These are phyloP conservation scores for Heliconius charithonia DNA, from an alignment of 2,888 invertebrate species.

Conservation along the genomic window DNA sequence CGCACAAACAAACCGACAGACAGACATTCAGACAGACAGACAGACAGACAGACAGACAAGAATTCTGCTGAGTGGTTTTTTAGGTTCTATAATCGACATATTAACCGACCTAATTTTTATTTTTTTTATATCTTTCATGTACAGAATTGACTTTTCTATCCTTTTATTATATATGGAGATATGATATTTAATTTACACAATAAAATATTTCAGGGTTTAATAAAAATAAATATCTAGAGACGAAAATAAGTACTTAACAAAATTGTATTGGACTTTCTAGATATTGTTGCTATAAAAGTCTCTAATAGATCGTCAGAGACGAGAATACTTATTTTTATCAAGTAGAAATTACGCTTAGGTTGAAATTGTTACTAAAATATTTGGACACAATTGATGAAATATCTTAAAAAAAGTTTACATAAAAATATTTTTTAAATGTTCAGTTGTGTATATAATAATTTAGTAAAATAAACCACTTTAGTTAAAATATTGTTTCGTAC, in stretches of 20 bases:
- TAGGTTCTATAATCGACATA: too few relatives aligned
- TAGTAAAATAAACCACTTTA: too few relatives aligned
- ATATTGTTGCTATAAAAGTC: constrained; percentile 15
- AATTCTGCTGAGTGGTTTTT: too few relatives aligned
- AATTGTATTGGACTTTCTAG: constrained; percentile 18
- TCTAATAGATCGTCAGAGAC: constrained; percentile 12
- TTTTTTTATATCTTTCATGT: too few relatives aligned
- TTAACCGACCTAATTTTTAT: too few relatives aligned
- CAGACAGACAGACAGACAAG: too few relatives aligned
- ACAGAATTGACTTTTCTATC: too few relatives aligned
- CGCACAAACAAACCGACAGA: too few relatives aligned
- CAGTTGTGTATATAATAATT: neutral
- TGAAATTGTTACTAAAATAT: neutral
- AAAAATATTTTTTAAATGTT: neutral
- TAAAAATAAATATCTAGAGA: constrained; percentile 8
- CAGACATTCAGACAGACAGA: too few relatives aligned
- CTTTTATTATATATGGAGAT: too few relatives aligned
- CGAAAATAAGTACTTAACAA: constrained; percentile 14
- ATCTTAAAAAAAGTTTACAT: neutral
- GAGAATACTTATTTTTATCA: constrained; percentile 6
- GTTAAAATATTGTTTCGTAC: too few relatives aligned
- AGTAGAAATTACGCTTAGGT: neutral
- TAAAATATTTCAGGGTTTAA: neutral
- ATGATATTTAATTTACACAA: neutral
- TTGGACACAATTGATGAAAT: neutral